Evolutionary conservation across 2,888 invertebrate species (phyloP), one percentile per base, ranked within the genome.

Genomic region (Hyposoter didymator): DNA sequence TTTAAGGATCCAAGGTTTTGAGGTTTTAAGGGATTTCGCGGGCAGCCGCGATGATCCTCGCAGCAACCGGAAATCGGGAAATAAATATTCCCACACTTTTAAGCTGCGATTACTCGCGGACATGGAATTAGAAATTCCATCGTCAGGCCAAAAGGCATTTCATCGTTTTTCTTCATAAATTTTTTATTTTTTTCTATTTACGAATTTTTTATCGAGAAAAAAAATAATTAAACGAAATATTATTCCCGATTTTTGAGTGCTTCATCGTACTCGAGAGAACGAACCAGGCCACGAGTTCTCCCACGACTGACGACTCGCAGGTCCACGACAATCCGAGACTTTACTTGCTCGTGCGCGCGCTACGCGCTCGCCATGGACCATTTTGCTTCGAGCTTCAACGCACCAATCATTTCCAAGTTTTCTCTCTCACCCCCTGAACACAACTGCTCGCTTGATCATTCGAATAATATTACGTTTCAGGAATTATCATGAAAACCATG

Each of bases 261-360:
- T 32, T 59, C 55, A 19, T 32, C 59, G 47, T 17, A 45, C 19
- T 32, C 35, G 19, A 28, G 67, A 67, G 35, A 66, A 72, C 80
- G 72, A 79, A 52, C 72, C 82, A 67, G 84, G 81, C 85, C 89
- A 90, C 90, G 88, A 88, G 89, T 88, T 85, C 89, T 84, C 88
- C 88, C 87, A 87, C 90, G 88, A 91, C 90, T 90, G 90, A 39
- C 64, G 55, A 39, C 39, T 39, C 39, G 39, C 52, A 45, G 47
- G 49, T 73, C 78, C 75, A 55, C 84, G 74, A 69, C 70, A 75
- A 82, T 14, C 32, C 66, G 67, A 55, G 19, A 69, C 72, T 39
- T 39, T 5, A 39, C 39, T 19, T 59, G 78, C 78, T 84, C 87
- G 87, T 86, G 79, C 81, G 82, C 83, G 64, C 70, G 80, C 76